These are phyloP conservation scores for Petromus typicus DNA, from an alignment of 2,113 vertebrate genomes.

Conservation along the genomic window DNA sequence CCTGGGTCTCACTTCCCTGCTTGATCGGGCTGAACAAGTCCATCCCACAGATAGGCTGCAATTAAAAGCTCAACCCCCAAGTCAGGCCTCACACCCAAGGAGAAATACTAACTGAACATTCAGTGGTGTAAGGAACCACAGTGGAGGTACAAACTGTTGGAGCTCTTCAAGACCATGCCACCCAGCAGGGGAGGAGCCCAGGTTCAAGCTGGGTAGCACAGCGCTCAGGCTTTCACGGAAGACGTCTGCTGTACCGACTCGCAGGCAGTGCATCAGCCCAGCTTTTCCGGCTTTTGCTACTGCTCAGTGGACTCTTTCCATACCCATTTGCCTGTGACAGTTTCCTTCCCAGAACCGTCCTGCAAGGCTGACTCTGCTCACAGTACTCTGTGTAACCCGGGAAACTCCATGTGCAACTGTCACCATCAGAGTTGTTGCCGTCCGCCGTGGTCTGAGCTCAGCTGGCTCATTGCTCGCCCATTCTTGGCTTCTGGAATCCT, in stretches of 20 bases:
- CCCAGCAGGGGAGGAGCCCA: not conserved
- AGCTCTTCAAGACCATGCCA: not conserved
- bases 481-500: conserved; percentile 17
- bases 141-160: not conserved
- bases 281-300: not conserved
- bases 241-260: not conserved
- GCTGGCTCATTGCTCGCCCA: not conserved
- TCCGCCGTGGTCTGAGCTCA: not conserved
- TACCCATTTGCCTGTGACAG: not conserved
- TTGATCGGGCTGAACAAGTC: not conserved
- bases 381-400: not conserved
- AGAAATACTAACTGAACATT: not conserved
- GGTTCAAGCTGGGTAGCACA: not conserved
- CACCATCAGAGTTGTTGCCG: not conserved
- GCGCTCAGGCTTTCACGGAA: not conserved
- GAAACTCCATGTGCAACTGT: not conserved
- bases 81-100: not conserved
- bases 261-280: not conserved
- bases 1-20: not conserved
- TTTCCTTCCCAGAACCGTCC: not conserved
- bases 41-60: not conserved
- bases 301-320: not conserved
- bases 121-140: not conserved
- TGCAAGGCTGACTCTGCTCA: not conserved
- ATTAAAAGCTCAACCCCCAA: not conserved